Evolutionary conservation across 2,113 vertebrate species (phyloP), one percentile per base, ranked within the genome.

Genomic region (Malurus alboscapulatus): DNA sequence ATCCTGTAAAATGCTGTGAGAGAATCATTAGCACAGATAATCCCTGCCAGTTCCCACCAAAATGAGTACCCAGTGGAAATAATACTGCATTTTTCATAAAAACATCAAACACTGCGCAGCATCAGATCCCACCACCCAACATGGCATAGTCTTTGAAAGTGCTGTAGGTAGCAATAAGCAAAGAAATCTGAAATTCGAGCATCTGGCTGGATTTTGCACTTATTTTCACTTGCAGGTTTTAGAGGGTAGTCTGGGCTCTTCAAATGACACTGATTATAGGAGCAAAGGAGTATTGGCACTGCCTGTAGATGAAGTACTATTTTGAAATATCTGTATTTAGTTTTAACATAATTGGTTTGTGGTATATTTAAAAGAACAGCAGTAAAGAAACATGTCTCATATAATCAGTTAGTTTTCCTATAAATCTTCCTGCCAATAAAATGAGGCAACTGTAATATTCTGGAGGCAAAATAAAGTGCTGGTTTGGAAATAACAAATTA

Each of bases 121-220:
- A 26, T 78, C 32, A 27, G 40, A n/a, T 88, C n/a, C 32, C 32
- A 27, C 30, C 38, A 36, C 25, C 40, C 66, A 65, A 4, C 1
- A 1, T 0, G 0, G 17, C 0, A 0, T 7, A 66, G 45, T 32
- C 54, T 66, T 74, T 86, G 22, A 48, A 90, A 80, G 26, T 55
- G 55, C 44, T 86, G 25, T 57, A 85, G 47, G 7, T 58, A 74
- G 21, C 26, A 86, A 6, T 14, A 78, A 45, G 61, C 40, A 80
- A 59, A 77, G 26, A 81, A 88, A 59, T 34, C 18, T 50, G 53
- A 40, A 81, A 45, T 83, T 80, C 38, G 44, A 30, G 8, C 24
- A 17, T 79, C 67, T 75, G 30, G 9, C 34, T 83, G 47, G 12
- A 51, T 76, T 80, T 83, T 66, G 36, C 14, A 3, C 9, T 5